Base-by-base conservation (phyloP, 1,140 invertebrate genomes). In the Euglossa dilemma region DNA sequence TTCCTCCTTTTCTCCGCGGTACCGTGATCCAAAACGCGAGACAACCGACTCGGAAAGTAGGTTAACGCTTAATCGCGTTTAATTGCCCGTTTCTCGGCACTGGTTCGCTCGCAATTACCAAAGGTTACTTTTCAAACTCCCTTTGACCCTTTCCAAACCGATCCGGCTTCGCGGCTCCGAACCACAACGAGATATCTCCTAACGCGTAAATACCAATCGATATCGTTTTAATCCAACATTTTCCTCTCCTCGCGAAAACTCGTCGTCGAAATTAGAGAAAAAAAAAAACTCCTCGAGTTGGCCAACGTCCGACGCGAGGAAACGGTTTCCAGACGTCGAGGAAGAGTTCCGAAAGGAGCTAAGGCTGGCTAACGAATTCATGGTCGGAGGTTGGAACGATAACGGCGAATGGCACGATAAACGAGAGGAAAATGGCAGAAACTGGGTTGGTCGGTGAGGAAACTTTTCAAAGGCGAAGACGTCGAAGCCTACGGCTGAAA, bases 11-110 rank as follows among this genome's bases (percentile, higher is more conserved):
- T 1, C 4, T 4, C 36, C 1, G 45, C 12, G 23, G 4, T 4
- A 6, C 28, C 6, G 11, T 0, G 67, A 72, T 72, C 56, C 25
- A 73, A 73, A 73, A 54, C 23, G 70, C 57, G 47, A 50, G 57
- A 20, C 70, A 16, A 16, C 50, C 20, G 43, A 73, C 50, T n/a
- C 66, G 25, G 52, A 43, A 82, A 82, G 72, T 82, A 54, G 80
- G 80, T 82, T 82, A 82, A 76, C 59, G n/a, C 80, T 23, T 82
- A 76, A 76, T 82, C 57, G 73, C 43, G 72, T 82, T 82, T 82
- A 82, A 82, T 82, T 82, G 80, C 28, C 80, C 6, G 43, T 67
- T 75, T 76, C 80, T 82, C 63, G 63, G 61, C 80, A 82, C 63
- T 76, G 64, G 80, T 64, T n/a, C 80, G 72, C 63, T 54, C 14